Percentiles rank a stretch among this genome's conserved stretches.
phyloP scores from a whole-genome alignment of 2,888 invertebrate species.

The Chesias legatella region DNA sequence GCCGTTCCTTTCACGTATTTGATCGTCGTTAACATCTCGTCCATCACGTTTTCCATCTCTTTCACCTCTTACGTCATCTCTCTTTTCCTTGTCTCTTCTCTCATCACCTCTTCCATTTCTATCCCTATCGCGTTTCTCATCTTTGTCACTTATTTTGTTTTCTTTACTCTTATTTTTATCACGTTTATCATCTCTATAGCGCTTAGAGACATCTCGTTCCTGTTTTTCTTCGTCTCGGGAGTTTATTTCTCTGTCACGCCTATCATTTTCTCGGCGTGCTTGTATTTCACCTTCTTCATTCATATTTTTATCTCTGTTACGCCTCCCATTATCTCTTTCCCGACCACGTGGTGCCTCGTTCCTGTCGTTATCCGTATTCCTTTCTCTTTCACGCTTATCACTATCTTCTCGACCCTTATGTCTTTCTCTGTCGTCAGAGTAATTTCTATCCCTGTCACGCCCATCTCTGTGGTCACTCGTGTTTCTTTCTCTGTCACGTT shows the following conservation, averaged over 20 bases:
- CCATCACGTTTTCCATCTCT: slow-evolving; percentile 18
- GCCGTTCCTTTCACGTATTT: slow-evolving; percentile 16
- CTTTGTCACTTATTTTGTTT: slow-evolving; percentile 14
- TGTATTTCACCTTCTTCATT: slow-evolving; percentile 12
- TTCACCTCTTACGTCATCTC: slow-evolving; percentile 20
- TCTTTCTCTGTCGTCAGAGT: slow-evolving; percentile 15
- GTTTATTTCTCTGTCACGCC: slow-evolving; percentile 1
- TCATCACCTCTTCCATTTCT: slow-evolving; percentile 24
- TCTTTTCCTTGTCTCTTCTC: slow-evolving; percentile 16
- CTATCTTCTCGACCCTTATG: slow-evolving; percentile 4
- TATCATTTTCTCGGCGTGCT: slow-evolving; percentile 6
- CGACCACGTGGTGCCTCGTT: slow-evolving; percentile 10
- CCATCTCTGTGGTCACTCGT: slow-evolving; percentile 12
- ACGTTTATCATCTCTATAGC: slow-evolving; percentile 12
- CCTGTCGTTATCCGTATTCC: slow-evolving; percentile 2
- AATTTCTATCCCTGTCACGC: slow-evolving; percentile 2
- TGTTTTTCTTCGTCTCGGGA: slow-evolving; percentile 17
- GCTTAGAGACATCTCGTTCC: slow-evolving; percentile 3
- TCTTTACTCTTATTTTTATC: slow-evolving; percentile 5
- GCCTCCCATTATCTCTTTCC: slow-evolving; percentile 16
- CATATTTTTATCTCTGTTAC: slow-evolving; percentile 13
- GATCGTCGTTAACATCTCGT: slow-evolving; percentile 4
- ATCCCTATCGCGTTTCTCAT: slow-evolving; percentile 23
- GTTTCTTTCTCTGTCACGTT: slow-evolving; percentile 12
- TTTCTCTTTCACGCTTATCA: slow-evolving; percentile 10